Conservation (phyloP, 2,113 vertebrate species). For the Lepus europaeus region DNA sequence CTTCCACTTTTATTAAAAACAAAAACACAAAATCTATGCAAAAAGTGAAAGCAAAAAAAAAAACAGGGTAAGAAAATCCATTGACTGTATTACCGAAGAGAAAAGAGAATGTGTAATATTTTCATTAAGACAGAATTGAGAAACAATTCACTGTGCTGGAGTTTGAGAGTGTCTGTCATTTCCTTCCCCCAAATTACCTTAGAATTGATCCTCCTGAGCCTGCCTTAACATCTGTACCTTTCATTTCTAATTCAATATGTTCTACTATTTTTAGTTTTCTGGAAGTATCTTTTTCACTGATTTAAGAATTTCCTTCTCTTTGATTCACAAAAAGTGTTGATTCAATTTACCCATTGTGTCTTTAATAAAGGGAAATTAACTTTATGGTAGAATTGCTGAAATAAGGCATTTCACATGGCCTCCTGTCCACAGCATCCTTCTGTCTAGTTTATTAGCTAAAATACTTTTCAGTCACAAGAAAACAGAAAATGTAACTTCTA, state of each 20-base stretch:
- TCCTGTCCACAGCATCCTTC: background rate
- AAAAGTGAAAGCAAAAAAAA: constrained; percentile 72
- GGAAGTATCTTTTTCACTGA: constrained; percentile 35
- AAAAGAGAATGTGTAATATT: constrained; percentile 64
- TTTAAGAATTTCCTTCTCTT: constrained; percentile 53
- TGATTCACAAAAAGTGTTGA: constrained; percentile 58
- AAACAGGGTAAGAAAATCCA: constrained; percentile 56
- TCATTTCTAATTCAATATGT: constrained; percentile 53
- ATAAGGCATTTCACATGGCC: background rate
- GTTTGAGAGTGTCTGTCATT: constrained; percentile 3
- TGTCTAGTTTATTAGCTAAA: background rate
- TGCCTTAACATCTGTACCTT: constrained; percentile 75
- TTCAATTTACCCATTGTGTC: background rate
- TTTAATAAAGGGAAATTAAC: constrained; percentile 55
- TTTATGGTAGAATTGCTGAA: background rate
- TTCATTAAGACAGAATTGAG: constrained; percentile 74
- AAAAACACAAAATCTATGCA: constrained; percentile 84
- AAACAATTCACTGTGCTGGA: constrained; percentile 76
- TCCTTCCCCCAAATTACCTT: constrained; percentile 74
- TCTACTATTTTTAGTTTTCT: constrained; percentile 68
- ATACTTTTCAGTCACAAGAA: background rate
- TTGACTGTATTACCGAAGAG: constrained; percentile 32
- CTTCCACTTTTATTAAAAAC: constrained; percentile 87
- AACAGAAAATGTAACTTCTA: background rate
- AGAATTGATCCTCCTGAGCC: constrained; percentile 71